phyloP scores from a whole-genome alignment of 2,113 vertebrate genomes.

The Cephalopholis sonnerati region DNA sequence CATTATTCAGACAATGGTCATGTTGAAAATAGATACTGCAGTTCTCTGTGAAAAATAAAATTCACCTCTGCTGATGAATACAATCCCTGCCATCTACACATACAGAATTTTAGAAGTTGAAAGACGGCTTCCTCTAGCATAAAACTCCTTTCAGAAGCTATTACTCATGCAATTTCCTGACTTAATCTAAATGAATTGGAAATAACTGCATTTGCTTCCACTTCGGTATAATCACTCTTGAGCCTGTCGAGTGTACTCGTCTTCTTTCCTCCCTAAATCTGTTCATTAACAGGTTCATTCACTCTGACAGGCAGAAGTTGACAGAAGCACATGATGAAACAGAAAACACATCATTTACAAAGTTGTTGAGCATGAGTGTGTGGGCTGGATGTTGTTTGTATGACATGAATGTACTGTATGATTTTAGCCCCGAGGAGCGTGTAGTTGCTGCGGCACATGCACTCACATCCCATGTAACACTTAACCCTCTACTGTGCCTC shows the following conservation, averaged over 20 bases:
- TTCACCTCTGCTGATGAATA: background rate
- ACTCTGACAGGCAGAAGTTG: slow-evolving; percentile 18
- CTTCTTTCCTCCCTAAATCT: background rate
- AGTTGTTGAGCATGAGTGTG: slow-evolving; percentile 7
- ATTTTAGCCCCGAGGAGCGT: slow-evolving; percentile 24
- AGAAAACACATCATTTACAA: slow-evolving; percentile 15
- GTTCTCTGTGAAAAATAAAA: background rate
- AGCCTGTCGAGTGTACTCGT: background rate
- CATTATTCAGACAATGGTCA: background rate
- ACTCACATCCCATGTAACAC: slow-evolving; percentile 14
- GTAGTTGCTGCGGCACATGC: slow-evolving; percentile 5
- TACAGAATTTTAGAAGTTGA: background rate
- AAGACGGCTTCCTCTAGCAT: background rate
- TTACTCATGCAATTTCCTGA: slow-evolving; percentile 9
- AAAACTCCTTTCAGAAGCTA: background rate
- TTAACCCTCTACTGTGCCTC: slow-evolving; percentile 20
- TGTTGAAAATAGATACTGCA: background rate
- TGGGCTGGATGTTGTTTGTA: slow-evolving; percentile 9
- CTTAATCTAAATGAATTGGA: slow-evolving; percentile 5
- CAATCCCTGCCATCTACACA: background rate
- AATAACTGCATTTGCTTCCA: slow-evolving; percentile 6
- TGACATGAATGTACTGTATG: slow-evolving; percentile 24
- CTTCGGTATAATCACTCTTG: background rate
- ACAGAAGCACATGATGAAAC: slow-evolving; percentile 35
- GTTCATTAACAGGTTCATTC: slow-evolving; percentile 31